Conservation (phyloP, 1,140 invertebrate species). For the Odontomachus brunneus region DNA sequence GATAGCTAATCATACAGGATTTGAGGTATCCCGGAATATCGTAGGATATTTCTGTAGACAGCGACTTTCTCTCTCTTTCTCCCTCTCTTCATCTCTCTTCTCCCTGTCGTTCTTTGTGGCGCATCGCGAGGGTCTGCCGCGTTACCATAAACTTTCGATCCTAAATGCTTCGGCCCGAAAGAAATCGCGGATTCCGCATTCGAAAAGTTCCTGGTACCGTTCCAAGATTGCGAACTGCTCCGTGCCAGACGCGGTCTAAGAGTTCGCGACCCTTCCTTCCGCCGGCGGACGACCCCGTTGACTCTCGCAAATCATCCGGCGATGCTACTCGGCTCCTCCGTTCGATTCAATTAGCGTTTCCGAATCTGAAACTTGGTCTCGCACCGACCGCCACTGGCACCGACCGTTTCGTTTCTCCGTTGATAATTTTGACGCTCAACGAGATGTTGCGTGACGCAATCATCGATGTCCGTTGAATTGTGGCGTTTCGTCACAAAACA, state of each 20-base stretch:
- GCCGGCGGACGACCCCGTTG: conserved; percentile 60
- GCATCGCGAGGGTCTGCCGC: conserved; percentile 23
- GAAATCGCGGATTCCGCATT: conserved; percentile 39
- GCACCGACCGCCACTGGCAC: background rate
- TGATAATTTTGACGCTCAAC: background rate
- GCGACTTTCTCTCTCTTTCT: background rate
- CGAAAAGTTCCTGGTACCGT: conserved; percentile 64
- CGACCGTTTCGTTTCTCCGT: background rate
- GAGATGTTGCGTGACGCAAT: background rate
- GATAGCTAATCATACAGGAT: conserved; percentile 1
- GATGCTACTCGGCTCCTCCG: background rate
- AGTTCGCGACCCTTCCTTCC: conserved; percentile 69
- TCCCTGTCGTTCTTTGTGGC: background rate
- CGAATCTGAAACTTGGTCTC: background rate
- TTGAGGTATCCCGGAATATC: conserved; percentile 14
- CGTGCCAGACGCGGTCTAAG: conserved; percentile 69
- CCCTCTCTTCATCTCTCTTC: background rate
- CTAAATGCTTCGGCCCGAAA: conserved; percentile 41
- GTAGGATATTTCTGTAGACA: background rate
- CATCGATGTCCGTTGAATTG: background rate
- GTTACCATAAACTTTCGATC: conserved; percentile 49
- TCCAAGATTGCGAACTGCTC: conserved; percentile 68
- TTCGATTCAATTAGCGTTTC: conserved; percentile 33
- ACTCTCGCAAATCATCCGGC: conserved; percentile 60
- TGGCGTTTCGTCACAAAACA: background rate